Evolutionary conservation across 2,113 vertebrate species (phyloP).

Genomic region (Hypanus sabinus): DNA sequence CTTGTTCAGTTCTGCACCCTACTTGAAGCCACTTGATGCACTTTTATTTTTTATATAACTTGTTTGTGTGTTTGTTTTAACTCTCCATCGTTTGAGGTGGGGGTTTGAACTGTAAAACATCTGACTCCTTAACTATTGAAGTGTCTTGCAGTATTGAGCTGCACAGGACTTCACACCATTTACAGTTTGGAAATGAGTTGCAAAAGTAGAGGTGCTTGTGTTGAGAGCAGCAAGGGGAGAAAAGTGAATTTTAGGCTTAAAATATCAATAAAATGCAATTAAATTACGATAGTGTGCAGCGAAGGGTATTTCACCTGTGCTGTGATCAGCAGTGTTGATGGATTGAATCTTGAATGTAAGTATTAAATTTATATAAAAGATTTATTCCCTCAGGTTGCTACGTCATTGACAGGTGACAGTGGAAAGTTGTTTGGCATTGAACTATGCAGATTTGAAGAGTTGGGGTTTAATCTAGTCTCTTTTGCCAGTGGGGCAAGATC

Average conservation of each 20-base stretch:
- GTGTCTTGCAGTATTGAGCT: neutral
- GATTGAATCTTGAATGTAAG: neutral
- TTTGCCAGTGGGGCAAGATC: neutral
- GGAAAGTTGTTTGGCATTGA: no score
- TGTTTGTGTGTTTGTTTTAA: conserved; percentile 33
- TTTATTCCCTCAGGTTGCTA: neutral
- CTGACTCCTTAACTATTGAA: conserved; percentile 5
- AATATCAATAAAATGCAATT: conserved; percentile 27
- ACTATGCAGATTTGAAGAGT: neutral
- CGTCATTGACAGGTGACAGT: neutral
- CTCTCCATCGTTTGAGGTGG: neutral
- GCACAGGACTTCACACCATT: neutral
- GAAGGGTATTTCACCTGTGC: neutral
- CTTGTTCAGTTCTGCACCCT: conserved; percentile 65
- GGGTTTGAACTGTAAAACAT: conserved; percentile 18
- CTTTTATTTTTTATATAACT: conserved; percentile 78
- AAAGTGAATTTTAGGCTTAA: neutral
- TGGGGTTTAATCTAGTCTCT: neutral
- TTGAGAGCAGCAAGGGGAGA: conserved; percentile 13
- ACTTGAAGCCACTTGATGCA: conserved; percentile 94
- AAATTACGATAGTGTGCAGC: neutral
- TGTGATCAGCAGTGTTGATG: neutral
- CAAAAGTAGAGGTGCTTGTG: conserved; percentile 20
- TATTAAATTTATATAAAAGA: neutral
- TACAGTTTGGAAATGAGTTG: conserved; percentile 13